Conservation (phyloP, 2,888 invertebrate species). For the Lordiphosa andalusiaca region DNA sequence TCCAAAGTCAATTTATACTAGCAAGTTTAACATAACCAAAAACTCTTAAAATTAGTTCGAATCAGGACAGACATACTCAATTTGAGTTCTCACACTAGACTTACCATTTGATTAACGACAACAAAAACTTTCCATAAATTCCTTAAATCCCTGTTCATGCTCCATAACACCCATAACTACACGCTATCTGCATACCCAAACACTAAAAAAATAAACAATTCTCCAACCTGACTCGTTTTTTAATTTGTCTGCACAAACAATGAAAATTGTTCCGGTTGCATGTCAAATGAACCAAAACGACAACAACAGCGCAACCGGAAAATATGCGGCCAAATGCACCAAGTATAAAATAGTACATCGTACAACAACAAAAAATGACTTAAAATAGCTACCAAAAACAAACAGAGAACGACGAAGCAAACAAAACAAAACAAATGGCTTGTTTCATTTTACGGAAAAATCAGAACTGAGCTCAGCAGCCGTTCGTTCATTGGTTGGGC, state of each 20-base stretch:
- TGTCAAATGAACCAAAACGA: constrained; percentile 57
- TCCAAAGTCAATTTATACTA: too few relatives aligned
- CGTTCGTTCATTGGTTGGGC: constrained; percentile 36
- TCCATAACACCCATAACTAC: constrained; percentile 35
- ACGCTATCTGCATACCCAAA: constrained; percentile 18
- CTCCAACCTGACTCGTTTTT: constrained; percentile 20
- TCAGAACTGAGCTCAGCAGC: constrained; percentile 40
- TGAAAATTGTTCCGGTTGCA: constrained; percentile 62
- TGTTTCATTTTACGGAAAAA: constrained; percentile 63
- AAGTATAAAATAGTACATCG: constrained; percentile 1
- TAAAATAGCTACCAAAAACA: constrained; percentile 9
- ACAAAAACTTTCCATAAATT: background rate
- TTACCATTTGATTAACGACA: constrained; percentile 1
- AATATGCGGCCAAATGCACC: constrained; percentile 48
- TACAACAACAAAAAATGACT: constrained; percentile 14
- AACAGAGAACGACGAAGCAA: background rate
- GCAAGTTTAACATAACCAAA: too few relatives aligned
- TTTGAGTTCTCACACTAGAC: background rate
- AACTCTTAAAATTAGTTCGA: too few relatives aligned
- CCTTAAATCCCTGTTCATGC: constrained; percentile 28
- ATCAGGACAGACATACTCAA: too few relatives aligned
- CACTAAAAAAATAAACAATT: constrained; percentile 14
- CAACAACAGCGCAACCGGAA: constrained; percentile 41
- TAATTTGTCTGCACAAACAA: constrained; percentile 63
- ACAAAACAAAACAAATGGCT: constrained; percentile 12